Base-by-base conservation (phyloP, 2,797 vertebrate genomes). In the Smutsia gigantea region DNA sequence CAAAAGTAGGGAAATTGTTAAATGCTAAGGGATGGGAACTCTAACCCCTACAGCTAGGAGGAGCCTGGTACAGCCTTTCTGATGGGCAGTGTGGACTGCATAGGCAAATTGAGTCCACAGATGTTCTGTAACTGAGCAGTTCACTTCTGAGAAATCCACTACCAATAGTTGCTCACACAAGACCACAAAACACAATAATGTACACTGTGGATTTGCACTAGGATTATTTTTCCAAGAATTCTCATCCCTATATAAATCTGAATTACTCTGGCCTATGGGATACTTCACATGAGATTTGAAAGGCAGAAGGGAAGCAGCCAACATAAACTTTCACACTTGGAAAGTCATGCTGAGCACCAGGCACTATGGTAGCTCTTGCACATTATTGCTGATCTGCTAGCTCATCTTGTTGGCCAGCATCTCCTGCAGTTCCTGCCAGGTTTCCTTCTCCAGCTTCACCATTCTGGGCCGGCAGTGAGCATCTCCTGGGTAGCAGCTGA, bases 341-440 rank as follows among this genome's bases (percentile, higher is more conserved):
- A 34, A 72, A 68, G 57, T 59, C 51, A 17, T 27, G 23, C 39
- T 19, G 59, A 19, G 29, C 29, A 15, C 3, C 13, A n/a, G 42
- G 39, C 49, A 18, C 51, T 77, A 19, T 0, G 23, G 15, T 2
- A 37, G 23, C 21, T 68, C 18, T 0, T 12, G n/a, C 4, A 4
- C 8, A 6, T 29, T 10, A 0, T 21, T 31, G 8, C 37, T 21
- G 11, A 61, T 39, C 63, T 55, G 14, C 64, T 31, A 1, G 7
- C 27, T 63, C 42, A 53, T 27, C 42, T 84, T 42, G 49, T 18
- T 42, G 46, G n/a, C 39, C 37, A 17, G 11, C 25, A 42, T 27
- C 27, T 55, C 23, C 57, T 34, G 1, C 15, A 18, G 23, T 53
- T 81, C 25, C 74, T 59, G 37, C 27, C 37, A 27, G 46, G 39